These are phyloP conservation scores for Ovis canadensis DNA, from an alignment of 2,113 vertebrate genomes.

Conservation along the genomic window DNA sequence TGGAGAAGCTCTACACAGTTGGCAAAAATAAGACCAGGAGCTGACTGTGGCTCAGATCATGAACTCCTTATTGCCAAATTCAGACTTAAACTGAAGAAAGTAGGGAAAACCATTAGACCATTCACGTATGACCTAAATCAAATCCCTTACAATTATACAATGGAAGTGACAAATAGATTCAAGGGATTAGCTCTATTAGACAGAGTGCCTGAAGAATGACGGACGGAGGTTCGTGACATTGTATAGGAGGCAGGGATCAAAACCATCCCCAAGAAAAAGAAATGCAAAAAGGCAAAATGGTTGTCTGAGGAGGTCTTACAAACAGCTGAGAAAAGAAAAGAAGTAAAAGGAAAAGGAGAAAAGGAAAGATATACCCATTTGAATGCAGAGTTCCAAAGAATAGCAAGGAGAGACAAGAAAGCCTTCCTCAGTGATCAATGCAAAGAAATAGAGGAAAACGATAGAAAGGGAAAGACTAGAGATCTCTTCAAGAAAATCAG, in stretches of 20 bases:
- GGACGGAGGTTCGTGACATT: rapidly evolving
- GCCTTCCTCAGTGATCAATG: background rate
- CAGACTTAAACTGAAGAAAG: background rate
- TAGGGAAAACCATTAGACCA: background rate
- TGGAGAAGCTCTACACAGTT: background rate
- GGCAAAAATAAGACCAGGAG: background rate
- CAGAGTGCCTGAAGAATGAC: rapidly evolving
- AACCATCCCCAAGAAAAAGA: background rate
- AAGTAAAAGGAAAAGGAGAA: background rate
- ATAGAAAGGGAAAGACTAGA: background rate
- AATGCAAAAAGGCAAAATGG: background rate
- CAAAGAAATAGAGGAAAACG: background rate
- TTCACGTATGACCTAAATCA: background rate
- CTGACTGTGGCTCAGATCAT: background rate
- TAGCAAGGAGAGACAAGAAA: background rate
- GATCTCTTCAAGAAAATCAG: background rate
- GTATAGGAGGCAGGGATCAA: background rate
- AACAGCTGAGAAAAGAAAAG: background rate
- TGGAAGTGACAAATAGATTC: background rate
- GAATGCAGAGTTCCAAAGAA: background rate
- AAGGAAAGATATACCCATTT: background rate
- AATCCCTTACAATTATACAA: background rate
- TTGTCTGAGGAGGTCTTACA: background rate
- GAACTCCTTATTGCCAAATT: background rate
- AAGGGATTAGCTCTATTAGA: background rate